Evolutionary conservation across 2,797 vertebrate species (phyloP).

Genomic region (Clarias platycephalus): DNA sequence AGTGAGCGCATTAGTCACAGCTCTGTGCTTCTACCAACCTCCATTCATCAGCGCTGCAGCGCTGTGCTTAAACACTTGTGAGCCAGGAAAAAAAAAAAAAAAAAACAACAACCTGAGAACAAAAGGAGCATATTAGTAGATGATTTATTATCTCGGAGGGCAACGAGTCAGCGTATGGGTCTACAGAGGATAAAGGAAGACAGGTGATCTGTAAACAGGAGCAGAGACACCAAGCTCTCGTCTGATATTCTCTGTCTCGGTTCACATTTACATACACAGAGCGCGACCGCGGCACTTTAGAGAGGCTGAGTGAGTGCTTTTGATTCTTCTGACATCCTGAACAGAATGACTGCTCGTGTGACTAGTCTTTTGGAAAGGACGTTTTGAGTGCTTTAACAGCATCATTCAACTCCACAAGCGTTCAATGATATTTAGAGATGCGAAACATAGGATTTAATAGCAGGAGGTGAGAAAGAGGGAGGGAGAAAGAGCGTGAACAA

Average conservation of each 20-base stretch:
- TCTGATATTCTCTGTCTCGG: slow-evolving; percentile 24
- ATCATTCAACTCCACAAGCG: slow-evolving; percentile 24
- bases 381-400: slow-evolving; percentile 21
- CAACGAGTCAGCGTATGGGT: slow-evolving; percentile 59
- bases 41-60: slow-evolving; percentile 63
- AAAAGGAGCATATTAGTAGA: slow-evolving; percentile 49
- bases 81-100: slow-evolving; percentile 41
- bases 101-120: not conserved
- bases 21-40: slow-evolving; percentile 10
- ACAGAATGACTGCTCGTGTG: not conserved
- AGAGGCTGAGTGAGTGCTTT: slow-evolving; percentile 24
- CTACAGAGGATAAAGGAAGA: slow-evolving; percentile 47
- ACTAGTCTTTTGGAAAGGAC: slow-evolving; percentile 14
- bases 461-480: slow-evolving; percentile 19
- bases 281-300: slow-evolving; percentile 26
- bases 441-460: slow-evolving; percentile 31
- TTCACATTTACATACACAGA: slow-evolving; percentile 50
- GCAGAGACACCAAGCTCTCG: slow-evolving; percentile 34
- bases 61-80: slow-evolving; percentile 47
- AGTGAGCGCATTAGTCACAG: slow-evolving; percentile 36
- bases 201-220: slow-evolving; percentile 55
- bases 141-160: slow-evolving; percentile 55
- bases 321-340: slow-evolving; percentile 31
- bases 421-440: slow-evolving; percentile 11
- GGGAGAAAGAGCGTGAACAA: slow-evolving; percentile 35